A percentile compares a stretch with the other conserved stretches of the same genome.
Evolutionary conservation across 1,140 invertebrate genomes (phyloP).

Genomic region (Scaptomyza pallida): DNA sequence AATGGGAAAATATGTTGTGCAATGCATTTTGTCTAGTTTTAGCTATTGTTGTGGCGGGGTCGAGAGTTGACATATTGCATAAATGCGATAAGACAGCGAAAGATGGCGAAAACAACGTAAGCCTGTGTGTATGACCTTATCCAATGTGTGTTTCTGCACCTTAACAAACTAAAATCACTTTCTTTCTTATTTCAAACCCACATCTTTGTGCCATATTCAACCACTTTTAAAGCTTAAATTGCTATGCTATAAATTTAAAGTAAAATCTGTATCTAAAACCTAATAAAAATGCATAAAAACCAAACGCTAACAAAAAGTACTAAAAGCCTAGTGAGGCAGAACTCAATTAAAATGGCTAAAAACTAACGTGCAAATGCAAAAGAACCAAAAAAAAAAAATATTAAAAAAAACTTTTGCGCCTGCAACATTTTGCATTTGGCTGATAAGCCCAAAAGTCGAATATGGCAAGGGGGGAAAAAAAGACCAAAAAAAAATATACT

Average conservation of each 20-base stretch:
- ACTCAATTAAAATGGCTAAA: constrained; percentile 40
- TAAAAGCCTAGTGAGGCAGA: constrained; percentile 1
- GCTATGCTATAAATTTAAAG: constrained; percentile 5
- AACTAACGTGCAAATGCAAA: constrained; percentile 19
- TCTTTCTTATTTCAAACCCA: too few relatives aligned
- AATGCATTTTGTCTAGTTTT: constrained; percentile 12
- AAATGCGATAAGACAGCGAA: constrained; percentile 26
- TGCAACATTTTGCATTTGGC: constrained; percentile 30
- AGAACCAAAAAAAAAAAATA: too few relatives aligned
- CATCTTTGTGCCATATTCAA: too few relatives aligned
- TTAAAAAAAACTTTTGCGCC: constrained; percentile 25
- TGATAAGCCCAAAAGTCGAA: constrained; percentile 45
- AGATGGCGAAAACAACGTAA: too few relatives aligned
- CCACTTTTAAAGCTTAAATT: not conserved
- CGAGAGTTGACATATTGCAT: constrained; percentile 42
- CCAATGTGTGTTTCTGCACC: not conserved
- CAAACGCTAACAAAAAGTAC: not conserved
- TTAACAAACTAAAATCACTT: not conserved
- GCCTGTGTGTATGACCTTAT: constrained; percentile 4
- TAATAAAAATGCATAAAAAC: constrained; percentile 11
- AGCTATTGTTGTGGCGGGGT: constrained; percentile 19
- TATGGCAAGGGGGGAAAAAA: constrained; percentile 1
- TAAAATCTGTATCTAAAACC: constrained; percentile 14
- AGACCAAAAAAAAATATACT: constrained; percentile 9
- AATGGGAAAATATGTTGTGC: constrained; percentile 36